Conservation (phyloP, 2,888 invertebrate genomes). For the Spodoptera picta region DNA sequence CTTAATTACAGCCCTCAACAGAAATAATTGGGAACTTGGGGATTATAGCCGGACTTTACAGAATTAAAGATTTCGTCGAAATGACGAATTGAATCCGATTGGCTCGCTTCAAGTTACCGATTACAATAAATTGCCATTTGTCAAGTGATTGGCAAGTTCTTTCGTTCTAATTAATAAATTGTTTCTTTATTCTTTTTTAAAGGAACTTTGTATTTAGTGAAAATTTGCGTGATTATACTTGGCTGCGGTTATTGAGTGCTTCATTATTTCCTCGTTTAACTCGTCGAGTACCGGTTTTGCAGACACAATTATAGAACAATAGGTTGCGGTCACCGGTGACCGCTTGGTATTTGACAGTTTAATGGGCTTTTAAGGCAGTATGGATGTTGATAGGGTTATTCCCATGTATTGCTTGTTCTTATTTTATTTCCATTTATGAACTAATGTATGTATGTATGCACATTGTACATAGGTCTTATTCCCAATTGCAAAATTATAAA, state of each 20-base stretch:
- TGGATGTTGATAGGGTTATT: constrained; percentile 33
- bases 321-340: too few relatives aligned
- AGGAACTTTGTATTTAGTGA: constrained; percentile 16
- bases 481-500: too few relatives aligned
- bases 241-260: constrained; percentile 37
- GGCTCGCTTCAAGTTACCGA: constrained; percentile 33
- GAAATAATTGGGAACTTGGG: constrained; percentile 86
- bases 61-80: constrained; percentile 69
- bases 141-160: constrained; percentile 42
- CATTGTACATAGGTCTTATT: too few relatives aligned
- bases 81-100: constrained; percentile 46
- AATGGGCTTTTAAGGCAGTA: constrained; percentile 37
- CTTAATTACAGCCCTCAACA: constrained; percentile 86
- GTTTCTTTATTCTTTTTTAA: constrained; percentile 28
- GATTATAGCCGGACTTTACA: constrained; percentile 80
- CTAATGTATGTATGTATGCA: not conserved
- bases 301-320: too few relatives aligned
- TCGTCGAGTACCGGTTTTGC: too few relatives aligned
- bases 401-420: constrained; percentile 9
- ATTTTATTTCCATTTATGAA: constrained; percentile 11
- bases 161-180: constrained; percentile 38
- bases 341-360: too few relatives aligned
- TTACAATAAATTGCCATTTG: constrained; percentile 44
- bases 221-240: constrained; percentile 23
- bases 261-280: constrained; percentile 39